Evolutionary conservation across 2,888 invertebrate genomes (phyloP), one percentile per base, ranked within the genome.

Genomic region (Metalampra italica): DNA sequence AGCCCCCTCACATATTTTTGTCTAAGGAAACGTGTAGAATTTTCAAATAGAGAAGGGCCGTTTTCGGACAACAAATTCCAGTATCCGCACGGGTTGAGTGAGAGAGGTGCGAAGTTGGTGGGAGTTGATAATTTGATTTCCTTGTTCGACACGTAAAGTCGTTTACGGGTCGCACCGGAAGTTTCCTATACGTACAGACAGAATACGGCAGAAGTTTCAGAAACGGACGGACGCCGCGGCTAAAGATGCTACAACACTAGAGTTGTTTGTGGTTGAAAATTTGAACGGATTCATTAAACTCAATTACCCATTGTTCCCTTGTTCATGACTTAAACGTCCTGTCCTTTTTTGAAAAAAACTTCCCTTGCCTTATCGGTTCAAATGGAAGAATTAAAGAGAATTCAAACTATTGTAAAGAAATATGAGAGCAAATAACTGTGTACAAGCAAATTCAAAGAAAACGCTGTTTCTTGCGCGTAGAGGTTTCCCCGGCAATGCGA

Each of bases 81-180:
- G 73, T 74, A 75, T 77, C 75, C 75, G 15, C 13, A 39, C 72
- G 70, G 74, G 68, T 61, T 62, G 64, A 60, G 60, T 68, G 68
- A 69, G 76, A 78, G 80, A 83, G 84, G 84, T 84, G 79, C 71
- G 67, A 86, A 84, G 80, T 82, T 83, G 64, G 77, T 76, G 65
- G 73, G 79, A 85, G 83, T 84, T 82, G 81, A 82, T 87, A 87
- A 89, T 88, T 89, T 83, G 82, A 86, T 88, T 88, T 82, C 78
- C 80, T 75, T 80, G 81, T 86, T 82, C 79, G 78, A 86, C 84
- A 87, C 84, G 83, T 83, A 83, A 85, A 83, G 78, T 84, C 84
- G 83, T 86, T 87, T 85, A 85, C 75, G 76, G 75, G 71, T 73
- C 75, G 79, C 81, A 81, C 78, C 78, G 70, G 70, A 82, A 85